Evolutionary conservation across 1,140 invertebrate genomes (phyloP), one percentile per base, ranked within the genome.

Genomic region (Drosophila kepulauana): DNA sequence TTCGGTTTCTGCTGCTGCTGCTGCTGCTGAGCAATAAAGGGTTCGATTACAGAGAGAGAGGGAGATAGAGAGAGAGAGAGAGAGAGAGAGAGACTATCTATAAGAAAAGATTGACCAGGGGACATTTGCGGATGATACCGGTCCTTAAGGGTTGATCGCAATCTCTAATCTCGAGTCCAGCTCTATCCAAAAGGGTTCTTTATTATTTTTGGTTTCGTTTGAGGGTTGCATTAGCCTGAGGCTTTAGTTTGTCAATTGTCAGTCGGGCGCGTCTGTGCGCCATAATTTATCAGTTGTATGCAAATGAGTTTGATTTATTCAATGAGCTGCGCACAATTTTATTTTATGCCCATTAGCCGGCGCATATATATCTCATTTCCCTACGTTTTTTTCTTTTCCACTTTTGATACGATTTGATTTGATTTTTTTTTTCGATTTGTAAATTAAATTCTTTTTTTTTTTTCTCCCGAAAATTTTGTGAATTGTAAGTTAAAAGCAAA

Each of bases 271-370:
- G 75, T 74, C 79, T 78, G 79, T 69, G 56, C 62, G 62, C 77
- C 77, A 88, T 91, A 91, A 91, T 91, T 91, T 91, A 91, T 91
- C 88, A 88, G 88, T 81, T 74, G 71, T 88, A 91, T 91, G 88
- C 88, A 91, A 91, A 91, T 91, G 80, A 91, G 88, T 91, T 91
- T 88, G 85, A 88, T 88, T 89, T 89, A 89, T 88, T 88, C 85
- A 88, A 88, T 88, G 85, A 88, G 85, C 85, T 85, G 85, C 79
- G 86, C 84, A 81, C 69, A 88, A 89, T 84, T 70, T 75, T 70
- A 75, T 75, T 66, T 76, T 72, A 65, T 65, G 61, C 64, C 70
- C 70, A 73, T 73, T 73, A 73, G 70, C 54, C 69, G n/a, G 64
- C 25, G 30, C 51, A 66, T 51, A 73, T 51, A 73, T 67, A 49